A percentile compares a stretch with the other conserved stretches of the same genome.
Evolutionary conservation across 2,797 vertebrate species (phyloP).

Genomic region (Pseudochirops cupreus): DNA sequence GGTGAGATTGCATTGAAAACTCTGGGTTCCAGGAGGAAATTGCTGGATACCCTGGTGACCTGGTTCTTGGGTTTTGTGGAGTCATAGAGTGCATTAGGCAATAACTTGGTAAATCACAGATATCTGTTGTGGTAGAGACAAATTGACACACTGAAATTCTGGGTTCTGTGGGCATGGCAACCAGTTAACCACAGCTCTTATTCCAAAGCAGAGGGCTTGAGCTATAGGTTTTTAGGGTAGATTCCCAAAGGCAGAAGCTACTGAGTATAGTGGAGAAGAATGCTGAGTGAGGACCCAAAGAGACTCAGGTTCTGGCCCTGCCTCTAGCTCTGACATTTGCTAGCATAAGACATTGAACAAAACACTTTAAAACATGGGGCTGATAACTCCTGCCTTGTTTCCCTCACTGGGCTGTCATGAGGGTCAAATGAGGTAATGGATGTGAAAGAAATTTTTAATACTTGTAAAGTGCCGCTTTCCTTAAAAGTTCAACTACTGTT

Average conservation of each 20-base stretch:
- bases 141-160: not conserved
- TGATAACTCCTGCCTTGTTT: not conserved
- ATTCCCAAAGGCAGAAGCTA: not conserved
- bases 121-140: not conserved
- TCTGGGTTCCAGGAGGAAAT: not conserved
- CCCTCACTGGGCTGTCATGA: not conserved
- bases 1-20: not conserved
- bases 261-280: not conserved
- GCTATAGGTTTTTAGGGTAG: not conserved
- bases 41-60: not conserved
- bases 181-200: not conserved
- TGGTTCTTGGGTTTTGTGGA: not conserved
- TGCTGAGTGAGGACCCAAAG: not conserved
- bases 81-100: not conserved
- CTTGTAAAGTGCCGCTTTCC: not conserved
- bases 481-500: not conserved
- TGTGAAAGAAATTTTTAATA: not conserved
- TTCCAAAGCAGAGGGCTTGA: not conserved
- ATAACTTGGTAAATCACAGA: not conserved
- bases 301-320: not conserved
- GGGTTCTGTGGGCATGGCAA: not conserved
- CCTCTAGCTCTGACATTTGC: not conserved
- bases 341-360: not conserved
- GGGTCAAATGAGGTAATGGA: not conserved
- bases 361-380: not conserved